Base-by-base conservation (phyloP, 2,797 vertebrate genomes). In the Garrulus glandarius region DNA sequence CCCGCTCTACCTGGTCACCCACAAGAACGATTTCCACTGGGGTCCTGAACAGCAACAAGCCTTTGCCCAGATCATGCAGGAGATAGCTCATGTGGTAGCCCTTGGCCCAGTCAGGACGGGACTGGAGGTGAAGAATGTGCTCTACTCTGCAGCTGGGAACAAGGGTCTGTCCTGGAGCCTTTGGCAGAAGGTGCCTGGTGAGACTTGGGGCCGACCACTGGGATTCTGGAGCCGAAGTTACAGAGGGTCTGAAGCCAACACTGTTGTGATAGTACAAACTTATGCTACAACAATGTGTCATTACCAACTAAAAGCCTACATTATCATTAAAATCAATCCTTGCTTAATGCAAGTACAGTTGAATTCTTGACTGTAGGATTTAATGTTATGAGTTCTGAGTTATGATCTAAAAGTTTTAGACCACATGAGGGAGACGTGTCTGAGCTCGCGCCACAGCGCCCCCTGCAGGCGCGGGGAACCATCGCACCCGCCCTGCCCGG, bases 401-500 rank as follows among this genome's bases (percentile, higher is more conserved):
- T 36, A 17, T 4, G 37, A 43, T 8, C 32, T 32, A 7, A 70
- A 52, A 6, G 9, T 47, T 70, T 60, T 5, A 60, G 27, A 17
- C 5, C 17, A 4, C 0, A 1, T 12, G 22, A 53, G 27, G n/a
- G 37, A 32, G 56, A 18, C 0, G 1, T 0, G 1, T 4, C 39
- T 3, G 32, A 6, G 10, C 55, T 11, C 9, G 1, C 0, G 0
- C 20, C 30, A 11, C 16, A 50, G 26, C 24, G 47, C 26, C 50
- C 24, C 49, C 64, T 59, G 44, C 44, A 34, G 36, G 5, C 2
- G 0, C 1, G 16, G 53, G 21, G 55, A 26, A 36, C 13, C 46
- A 69, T 7, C 0, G 11, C 26, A 30, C 16, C 19, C 19, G 29
- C 29, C 29, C 50, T 11, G 30, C 36, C 30, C 1, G 3, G 7